phyloP scores from a whole-genome alignment of 2,797 vertebrate genomes.

The Crocidura indochinensis region DNA sequence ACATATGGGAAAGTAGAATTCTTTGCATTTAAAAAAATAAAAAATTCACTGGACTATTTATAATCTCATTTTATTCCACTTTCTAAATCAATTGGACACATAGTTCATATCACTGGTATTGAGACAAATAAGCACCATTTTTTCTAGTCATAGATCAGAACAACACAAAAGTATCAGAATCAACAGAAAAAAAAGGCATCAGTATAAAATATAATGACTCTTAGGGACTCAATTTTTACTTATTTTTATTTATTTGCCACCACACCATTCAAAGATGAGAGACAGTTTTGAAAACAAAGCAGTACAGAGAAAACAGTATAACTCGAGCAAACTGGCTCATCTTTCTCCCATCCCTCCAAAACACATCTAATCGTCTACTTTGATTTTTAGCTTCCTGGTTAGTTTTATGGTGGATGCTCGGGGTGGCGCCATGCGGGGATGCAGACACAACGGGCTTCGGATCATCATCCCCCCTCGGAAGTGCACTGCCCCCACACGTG shows the following conservation, averaged over 20 bases:
- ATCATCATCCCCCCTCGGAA: slow-evolving; percentile 98
- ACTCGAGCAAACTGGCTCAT: background rate
- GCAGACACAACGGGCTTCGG: slow-evolving; percentile 97
- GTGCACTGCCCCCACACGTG: slow-evolving; percentile 97
- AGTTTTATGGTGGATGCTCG: slow-evolving; percentile 99
- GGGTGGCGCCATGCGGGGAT: slow-evolving; percentile 98
- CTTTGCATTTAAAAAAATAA: slow-evolving; percentile 7
- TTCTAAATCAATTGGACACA: background rate
- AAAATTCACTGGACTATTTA: background rate
- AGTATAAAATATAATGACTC: background rate
- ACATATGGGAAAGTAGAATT: background rate
- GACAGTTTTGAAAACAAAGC: background rate
- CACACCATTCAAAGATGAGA: background rate
- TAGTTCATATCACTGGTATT: background rate
- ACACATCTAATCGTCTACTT: slow-evolving; percentile 58
- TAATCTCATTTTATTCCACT: slow-evolving; percentile 4
- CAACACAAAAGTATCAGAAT: background rate
- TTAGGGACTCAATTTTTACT: background rate
- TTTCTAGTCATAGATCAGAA: slow-evolving; percentile 22
- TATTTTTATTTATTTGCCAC: background rate
- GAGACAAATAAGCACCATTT: background rate
- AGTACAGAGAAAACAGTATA: accelerated
- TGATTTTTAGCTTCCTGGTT: slow-evolving; percentile 95
- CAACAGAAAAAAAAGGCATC: slow-evolving; percentile 10
- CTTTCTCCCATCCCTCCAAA: accelerated